Percentiles rank a stretch among this genome's conserved stretches.
Evolutionary conservation across 1,140 invertebrate species (phyloP).

Genomic region (Copidosoma floridanum): DNA sequence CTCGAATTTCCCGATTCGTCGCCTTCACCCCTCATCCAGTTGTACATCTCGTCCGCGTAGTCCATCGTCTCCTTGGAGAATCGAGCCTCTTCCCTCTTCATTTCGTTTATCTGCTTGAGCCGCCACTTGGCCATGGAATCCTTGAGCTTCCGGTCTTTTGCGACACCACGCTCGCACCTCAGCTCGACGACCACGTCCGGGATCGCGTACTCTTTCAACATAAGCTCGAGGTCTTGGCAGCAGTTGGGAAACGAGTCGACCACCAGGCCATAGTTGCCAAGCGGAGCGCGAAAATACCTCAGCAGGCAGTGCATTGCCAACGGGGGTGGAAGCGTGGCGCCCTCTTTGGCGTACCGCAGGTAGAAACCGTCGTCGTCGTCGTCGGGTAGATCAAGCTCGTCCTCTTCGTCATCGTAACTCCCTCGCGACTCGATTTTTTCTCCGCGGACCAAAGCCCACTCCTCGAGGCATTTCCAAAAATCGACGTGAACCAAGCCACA

Average conservation of each 20-base stretch:
- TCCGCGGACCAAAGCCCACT: no score
- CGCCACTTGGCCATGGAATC: slow-evolving; percentile 47
- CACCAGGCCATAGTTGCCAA: slow-evolving; percentile 52
- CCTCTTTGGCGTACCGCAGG: slow-evolving; percentile 51
- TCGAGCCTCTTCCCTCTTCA: slow-evolving; percentile 35
- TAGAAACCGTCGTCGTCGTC: slow-evolving; percentile 23
- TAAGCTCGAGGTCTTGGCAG: slow-evolving; percentile 53
- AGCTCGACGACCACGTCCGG: slow-evolving; percentile 60
- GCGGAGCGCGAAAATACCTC: slow-evolving; percentile 51
- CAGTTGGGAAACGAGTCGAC: slow-evolving; percentile 60
- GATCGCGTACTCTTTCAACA: slow-evolving; percentile 52
- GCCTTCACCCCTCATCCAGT: slow-evolving; percentile 27
- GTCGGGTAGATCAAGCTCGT: slow-evolving; percentile 20
- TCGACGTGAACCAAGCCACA: slow-evolving; percentile 57
- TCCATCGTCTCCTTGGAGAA: neutral
- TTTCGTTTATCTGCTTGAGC: slow-evolving; percentile 34
- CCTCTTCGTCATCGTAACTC: neutral
- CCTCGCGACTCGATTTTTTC: slow-evolving; percentile 38
- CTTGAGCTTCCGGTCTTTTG: slow-evolving; percentile 45
- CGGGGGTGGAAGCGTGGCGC: slow-evolving; percentile 41
- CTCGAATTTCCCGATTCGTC: slow-evolving; percentile 14
- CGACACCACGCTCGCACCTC: slow-evolving; percentile 39
- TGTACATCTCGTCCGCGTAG: slow-evolving; percentile 35
- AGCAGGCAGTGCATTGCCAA: slow-evolving; percentile 51
- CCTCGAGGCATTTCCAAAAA: slow-evolving; percentile 37